Evolutionary conservation across 2,888 invertebrate genomes (phyloP).

Genomic region (Scaptomyza cyrtandrae): DNA sequence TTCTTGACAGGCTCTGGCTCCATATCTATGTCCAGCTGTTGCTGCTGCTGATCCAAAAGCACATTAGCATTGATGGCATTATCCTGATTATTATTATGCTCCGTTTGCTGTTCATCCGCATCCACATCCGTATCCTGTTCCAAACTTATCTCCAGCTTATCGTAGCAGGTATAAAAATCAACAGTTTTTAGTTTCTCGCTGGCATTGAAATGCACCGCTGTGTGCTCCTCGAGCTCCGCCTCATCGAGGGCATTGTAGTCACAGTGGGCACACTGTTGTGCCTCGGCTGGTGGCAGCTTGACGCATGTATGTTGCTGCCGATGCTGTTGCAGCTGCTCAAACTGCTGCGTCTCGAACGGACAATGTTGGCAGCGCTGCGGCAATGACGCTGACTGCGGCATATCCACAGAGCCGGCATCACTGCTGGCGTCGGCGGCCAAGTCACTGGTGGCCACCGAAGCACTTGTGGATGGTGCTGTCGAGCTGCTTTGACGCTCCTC

Average conservation of each 20-base stretch:
- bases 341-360: conserved; percentile 91
- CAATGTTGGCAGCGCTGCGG: conserved; percentile 88
- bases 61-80: conserved; percentile 79
- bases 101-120: conserved; percentile 57
- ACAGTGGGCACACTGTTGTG: conserved; percentile 91
- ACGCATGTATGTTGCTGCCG: conserved; percentile 89
- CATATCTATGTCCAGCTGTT: conserved; percentile 10
- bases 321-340: conserved; percentile 91
- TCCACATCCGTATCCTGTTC: conserved; percentile 43
- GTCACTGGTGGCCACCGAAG: conserved; percentile 80
- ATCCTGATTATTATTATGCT: conserved; percentile 80
- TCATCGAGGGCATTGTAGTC: conserved; percentile 91
- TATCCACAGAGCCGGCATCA: conserved; percentile 68
- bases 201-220: conserved; percentile 89
- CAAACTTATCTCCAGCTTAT: conserved; percentile 82
- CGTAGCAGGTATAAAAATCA: conserved; percentile 83
- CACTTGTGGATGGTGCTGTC: conserved; percentile 77
- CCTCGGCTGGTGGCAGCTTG: conserved; percentile 85
- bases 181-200: conserved; percentile 81
- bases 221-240: conserved; percentile 91
- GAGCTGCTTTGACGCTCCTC: conserved; percentile 71
- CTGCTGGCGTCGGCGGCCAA: conserved; percentile 74
- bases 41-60: conserved; percentile 32
- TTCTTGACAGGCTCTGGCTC: conserved; percentile 46
- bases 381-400: conserved; percentile 55